Percentiles rank a stretch among this genome's conserved stretches.
phyloP scores from a whole-genome alignment of 37 sponge, comb jelly and placozoan species.

The Ianthella basta region DNA sequence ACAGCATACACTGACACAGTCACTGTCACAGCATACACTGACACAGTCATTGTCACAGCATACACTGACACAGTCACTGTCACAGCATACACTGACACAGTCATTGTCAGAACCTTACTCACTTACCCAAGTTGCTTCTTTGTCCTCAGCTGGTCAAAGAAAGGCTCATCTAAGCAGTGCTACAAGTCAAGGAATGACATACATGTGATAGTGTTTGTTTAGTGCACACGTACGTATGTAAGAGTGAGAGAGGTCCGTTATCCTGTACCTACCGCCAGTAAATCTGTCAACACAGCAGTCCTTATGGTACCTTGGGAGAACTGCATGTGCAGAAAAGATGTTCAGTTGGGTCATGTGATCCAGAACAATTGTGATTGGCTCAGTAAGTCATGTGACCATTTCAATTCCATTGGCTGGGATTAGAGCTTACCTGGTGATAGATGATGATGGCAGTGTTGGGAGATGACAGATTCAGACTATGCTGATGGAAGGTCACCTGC shows the following conservation, averaged over 20 bases:
- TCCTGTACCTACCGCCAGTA: neutral
- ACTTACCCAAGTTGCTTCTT: conserved; percentile 80
- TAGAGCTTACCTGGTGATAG: conserved; percentile 75
- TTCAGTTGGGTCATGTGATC: too few species aligned
- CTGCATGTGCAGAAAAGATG: neutral
- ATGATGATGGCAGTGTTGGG: conserved; percentile 63
- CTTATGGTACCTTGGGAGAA: conserved; percentile 1
- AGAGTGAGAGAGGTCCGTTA: too few species aligned
- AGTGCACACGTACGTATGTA: too few species aligned
- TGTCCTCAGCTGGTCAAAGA: conserved; percentile 82
- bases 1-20: too few species aligned
- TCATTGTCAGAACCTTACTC: too few species aligned
- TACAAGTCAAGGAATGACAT: conserved; percentile 6
- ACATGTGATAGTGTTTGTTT: neutral
- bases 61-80: too few species aligned
- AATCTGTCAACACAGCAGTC: neutral
- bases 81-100: too few species aligned
- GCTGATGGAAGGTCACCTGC: neutral
- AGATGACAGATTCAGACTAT: conserved; percentile 27
- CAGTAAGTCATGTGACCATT: neutral
- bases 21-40: too few species aligned
- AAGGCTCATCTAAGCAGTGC: conserved; percentile 72
- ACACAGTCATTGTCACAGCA: too few species aligned
- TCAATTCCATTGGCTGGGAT: too few species aligned
- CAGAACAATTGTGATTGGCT: too few species aligned